Evolutionary conservation across 2,888 invertebrate genomes (phyloP).

Genomic region (Ptychoptera contaminata): DNA sequence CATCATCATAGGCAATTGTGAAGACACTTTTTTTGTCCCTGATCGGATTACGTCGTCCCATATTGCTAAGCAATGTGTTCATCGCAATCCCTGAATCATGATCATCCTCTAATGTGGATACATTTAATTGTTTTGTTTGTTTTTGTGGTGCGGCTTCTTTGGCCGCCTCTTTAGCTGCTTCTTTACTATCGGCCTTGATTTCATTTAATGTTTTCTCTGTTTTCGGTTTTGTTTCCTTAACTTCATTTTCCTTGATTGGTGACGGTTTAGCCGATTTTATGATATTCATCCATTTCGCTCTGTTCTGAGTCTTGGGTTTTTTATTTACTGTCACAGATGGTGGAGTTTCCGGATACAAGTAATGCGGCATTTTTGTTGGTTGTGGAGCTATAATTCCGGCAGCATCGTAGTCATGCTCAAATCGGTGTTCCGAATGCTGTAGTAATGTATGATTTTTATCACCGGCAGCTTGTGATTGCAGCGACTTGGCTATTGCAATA

Average conservation of each 20-base stretch:
- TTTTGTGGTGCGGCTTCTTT: slow-evolving; percentile 24
- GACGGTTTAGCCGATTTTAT: slow-evolving; percentile 22
- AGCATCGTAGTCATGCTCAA: slow-evolving; percentile 44
- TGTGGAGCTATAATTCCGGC: slow-evolving; percentile 29
- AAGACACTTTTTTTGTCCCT: slow-evolving; percentile 86
- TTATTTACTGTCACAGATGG: slow-evolving; percentile 23
- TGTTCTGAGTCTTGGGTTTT: slow-evolving; percentile 10
- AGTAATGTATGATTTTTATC: slow-evolving; percentile 49
- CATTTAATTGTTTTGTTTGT: slow-evolving; percentile 37
- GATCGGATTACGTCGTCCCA: slow-evolving; percentile 47
- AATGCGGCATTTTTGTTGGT: slow-evolving; percentile 45
- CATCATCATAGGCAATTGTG: slow-evolving; percentile 83
- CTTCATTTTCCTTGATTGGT: slow-evolving; percentile 30
- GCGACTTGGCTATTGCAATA: slow-evolving; percentile 38
- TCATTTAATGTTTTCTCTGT: slow-evolving; percentile 28
- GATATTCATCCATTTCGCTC: neutral
- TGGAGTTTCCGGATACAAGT: slow-evolving; percentile 39
- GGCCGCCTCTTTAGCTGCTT: slow-evolving; percentile 14
- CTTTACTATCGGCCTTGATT: slow-evolving; percentile 32
- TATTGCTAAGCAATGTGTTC: slow-evolving; percentile 40
- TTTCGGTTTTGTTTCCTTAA: slow-evolving; percentile 24
- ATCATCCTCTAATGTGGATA: slow-evolving; percentile 48
- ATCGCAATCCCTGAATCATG: slow-evolving; percentile 64
- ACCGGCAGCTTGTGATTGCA: slow-evolving; percentile 23
- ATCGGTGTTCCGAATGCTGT: slow-evolving; percentile 65